These are phyloP conservation scores for Gobiocypris rarus DNA, from an alignment of 2,113 vertebrate species.

Conservation along the genomic window DNA sequence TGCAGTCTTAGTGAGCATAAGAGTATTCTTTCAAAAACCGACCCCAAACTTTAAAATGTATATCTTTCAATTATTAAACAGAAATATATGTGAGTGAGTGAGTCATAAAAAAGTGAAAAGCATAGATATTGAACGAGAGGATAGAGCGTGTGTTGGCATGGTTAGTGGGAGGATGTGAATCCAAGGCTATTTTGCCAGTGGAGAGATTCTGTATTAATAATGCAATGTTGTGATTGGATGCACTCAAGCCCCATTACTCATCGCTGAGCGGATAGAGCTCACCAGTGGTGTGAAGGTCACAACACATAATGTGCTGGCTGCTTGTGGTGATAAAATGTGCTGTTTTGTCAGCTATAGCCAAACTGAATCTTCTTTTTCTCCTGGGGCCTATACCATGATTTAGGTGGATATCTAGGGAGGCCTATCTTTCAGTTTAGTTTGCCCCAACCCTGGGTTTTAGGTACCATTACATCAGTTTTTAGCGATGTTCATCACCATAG, in stretches of 20 bases:
- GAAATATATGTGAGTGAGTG: neutral
- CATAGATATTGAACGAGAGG: neutral
- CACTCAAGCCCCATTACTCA: constrained; percentile 41
- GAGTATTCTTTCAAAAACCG: no score
- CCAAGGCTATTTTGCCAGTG: constrained; percentile 29
- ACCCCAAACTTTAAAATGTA: no score
- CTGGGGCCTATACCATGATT: no score
- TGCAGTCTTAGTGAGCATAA: no score
- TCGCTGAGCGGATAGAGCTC: constrained; percentile 21
- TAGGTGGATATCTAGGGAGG: no score
- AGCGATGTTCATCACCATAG: no score
- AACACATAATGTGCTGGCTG: neutral
- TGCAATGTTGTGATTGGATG: constrained; percentile 36
- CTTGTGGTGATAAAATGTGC: constrained; percentile 7
- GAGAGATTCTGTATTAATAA: constrained; percentile 45
- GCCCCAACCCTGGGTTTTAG: no score
- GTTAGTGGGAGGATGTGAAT: constrained; percentile 18
- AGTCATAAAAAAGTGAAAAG: neutral
- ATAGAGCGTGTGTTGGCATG: neutral
- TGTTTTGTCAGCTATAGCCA: constrained; percentile 23
- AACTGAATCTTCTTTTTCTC: neutral
- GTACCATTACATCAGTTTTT: no score
- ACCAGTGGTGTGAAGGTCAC: constrained; percentile 40
- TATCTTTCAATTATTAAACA: neutral
- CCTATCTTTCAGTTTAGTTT: no score